Conservation (phyloP, 2,797 vertebrate species). For the Pseudomugil tenellus region DNA sequence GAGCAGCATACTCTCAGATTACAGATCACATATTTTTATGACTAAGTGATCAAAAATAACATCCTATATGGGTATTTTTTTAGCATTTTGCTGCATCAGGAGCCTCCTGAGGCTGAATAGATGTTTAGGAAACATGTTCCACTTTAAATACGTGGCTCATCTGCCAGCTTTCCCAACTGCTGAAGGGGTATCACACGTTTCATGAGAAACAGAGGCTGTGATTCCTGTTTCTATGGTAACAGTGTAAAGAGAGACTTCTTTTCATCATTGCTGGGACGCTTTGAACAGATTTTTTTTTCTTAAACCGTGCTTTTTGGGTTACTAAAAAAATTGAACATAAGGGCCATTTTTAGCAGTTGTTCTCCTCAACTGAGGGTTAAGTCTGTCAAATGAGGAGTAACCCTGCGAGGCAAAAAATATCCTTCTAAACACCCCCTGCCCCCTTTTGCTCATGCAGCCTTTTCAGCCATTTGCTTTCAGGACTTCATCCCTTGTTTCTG, state of each 20-base stretch:
- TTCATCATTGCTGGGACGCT: conserved; percentile 53
- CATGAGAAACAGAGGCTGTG: conserved; percentile 45
- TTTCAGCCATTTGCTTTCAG: conserved; percentile 41
- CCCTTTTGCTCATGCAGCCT: conserved; percentile 19
- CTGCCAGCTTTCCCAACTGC: conserved; percentile 46
- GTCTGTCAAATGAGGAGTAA: conserved; percentile 15
- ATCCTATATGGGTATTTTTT: not conserved
- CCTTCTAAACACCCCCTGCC: conserved; percentile 40
- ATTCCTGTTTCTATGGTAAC: conserved; percentile 78
- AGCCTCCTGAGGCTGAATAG: conserved; percentile 18
- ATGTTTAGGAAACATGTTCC: conserved; percentile 44
- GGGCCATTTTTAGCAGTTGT: conserved; percentile 50
- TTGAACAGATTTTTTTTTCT: conserved; percentile 48
- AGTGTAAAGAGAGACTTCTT: conserved; percentile 58
- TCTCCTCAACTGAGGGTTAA: conserved; percentile 42
- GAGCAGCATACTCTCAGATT: not conserved
- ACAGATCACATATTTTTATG: not conserved
- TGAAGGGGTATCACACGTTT: conserved; percentile 49
- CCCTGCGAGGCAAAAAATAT: conserved; percentile 41
- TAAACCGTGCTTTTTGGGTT: conserved; percentile 40
- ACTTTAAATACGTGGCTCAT: conserved; percentile 40
- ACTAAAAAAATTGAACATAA: conserved; percentile 44
- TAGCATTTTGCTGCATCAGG: not conserved
- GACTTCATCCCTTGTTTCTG: conserved; percentile 47
- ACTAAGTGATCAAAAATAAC: not conserved